Base-by-base conservation (phyloP, 2,888 invertebrate genomes). In the Dorcus hopei region DNA sequence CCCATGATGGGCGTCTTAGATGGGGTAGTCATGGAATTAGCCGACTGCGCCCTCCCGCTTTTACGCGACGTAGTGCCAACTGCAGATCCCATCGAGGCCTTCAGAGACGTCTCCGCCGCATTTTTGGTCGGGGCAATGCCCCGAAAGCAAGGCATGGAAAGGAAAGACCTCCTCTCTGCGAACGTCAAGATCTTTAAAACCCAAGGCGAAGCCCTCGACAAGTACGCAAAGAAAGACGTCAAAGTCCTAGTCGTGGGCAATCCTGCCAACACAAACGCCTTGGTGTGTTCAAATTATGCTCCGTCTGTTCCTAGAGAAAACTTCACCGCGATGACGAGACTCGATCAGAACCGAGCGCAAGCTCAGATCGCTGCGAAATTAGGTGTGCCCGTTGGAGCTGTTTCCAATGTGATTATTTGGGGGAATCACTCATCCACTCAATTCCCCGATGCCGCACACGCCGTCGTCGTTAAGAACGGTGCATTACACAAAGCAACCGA, bases 361-460 rank as follows among this genome's bases (percentile, higher is more conserved):
- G 90, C 94, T 57, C 95, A 96, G 80, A 80, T 93, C 65, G 92
- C 93, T 38, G 82, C 83, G n/a, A 87, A 87, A 73, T 69, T 90
- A 40, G 84, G 84, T 11, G 82, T 87, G 1, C 84, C 85, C 62
- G 88, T 93, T 33, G 85, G 86, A 61, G 83, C 88, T 73, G 91
- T 97, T 14, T 67, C 63, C 71, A 97, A 97, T 76, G 89, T 96
- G 11, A 90, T 96, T 62, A 98, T 99, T 77, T 99, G 99, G 99
- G 99, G 99, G 48, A 99, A 99, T 80, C 99, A 99, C 79, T 98
- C 98, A 0, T 93, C 95, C 4, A 99, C 99, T 7, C 98, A 99
- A 81, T 98, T 92, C 79, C 98, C 99, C 5, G 99, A 99, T 82
- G 90, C 91, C 0, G 82, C 85, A 33, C 88, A 91, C 74, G 92